Percentiles rank a stretch among this genome's conserved stretches.
Conservation (phyloP, 2,797 vertebrate species). For the Pyrocephalus nanus region DNA sequence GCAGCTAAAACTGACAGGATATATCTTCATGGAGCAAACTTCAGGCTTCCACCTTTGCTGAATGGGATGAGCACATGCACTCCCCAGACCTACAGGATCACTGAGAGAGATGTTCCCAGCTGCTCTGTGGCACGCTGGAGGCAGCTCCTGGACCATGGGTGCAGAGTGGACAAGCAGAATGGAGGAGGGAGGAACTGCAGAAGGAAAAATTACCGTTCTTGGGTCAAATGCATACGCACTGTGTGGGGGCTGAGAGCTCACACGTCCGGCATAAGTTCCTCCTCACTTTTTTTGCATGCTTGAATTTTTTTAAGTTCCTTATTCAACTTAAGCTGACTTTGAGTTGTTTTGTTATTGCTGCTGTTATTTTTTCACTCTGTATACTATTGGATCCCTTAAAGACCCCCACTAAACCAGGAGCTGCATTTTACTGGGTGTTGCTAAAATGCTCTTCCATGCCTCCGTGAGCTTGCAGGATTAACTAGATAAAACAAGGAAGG, state of each 20-base stretch:
- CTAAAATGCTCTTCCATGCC: neutral
- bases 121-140: neutral
- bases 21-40: neutral
- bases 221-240: fast-evolving
- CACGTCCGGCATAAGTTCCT: neutral
- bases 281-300: neutral
- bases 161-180: fast-evolving
- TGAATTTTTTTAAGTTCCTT: neutral
- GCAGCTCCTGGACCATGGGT: neutral
- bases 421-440: neutral
- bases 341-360: neutral
- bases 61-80: neutral
- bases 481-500: conserved; percentile 33
- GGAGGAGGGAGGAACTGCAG: neutral
- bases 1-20: neutral
- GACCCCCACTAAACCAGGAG: neutral
- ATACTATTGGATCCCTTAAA: neutral
- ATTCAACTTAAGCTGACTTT: neutral
- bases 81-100: neutral
- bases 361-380: neutral
- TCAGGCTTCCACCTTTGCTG: neutral
- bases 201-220: neutral
- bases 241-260: neutral
- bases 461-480: neutral
- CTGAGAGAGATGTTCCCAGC: neutral